These are phyloP conservation scores for Exaiptasia diaphana DNA, from an alignment of 64 coral and sea anemone genomes.

Conservation along the genomic window DNA sequence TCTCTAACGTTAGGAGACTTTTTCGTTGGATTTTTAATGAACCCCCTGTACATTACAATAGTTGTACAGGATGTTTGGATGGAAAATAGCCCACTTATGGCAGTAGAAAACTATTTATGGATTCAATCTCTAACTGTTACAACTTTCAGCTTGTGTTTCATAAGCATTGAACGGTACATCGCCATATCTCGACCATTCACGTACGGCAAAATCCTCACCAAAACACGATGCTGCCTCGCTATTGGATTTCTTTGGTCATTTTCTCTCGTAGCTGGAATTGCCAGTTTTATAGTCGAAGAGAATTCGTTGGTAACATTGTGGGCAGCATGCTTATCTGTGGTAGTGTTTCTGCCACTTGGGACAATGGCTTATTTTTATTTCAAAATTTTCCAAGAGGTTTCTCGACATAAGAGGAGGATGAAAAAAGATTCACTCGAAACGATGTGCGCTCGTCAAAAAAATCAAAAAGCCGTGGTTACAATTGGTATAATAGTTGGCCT, in stretches of 20 bases:
- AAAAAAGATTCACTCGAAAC: not conserved
- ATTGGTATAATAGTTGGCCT: not conserved
- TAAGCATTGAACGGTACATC: not conserved
- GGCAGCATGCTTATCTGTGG: not conserved
- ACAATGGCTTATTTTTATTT: not conserved
- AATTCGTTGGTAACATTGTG: not conserved
- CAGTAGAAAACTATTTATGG: conserved; percentile 2
- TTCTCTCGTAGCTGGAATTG: not conserved
- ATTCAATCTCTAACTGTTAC: not conserved
- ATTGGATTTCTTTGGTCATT: not conserved
- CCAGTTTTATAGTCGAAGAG: not conserved
- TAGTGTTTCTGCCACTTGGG: not conserved
- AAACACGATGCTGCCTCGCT: not conserved
- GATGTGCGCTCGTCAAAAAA: not conserved
- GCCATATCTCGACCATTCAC: not conserved
- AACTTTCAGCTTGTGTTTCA: conserved; percentile 2
- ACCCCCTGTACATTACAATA: not conserved
- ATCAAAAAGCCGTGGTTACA: conserved; percentile 5
- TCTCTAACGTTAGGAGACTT: not conserved
- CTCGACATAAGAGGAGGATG: not conserved
- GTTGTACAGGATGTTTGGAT: not conserved
- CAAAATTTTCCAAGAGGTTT: not conserved
- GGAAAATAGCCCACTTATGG: not conserved
- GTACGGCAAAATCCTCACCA: not conserved
- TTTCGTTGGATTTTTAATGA: not conserved